phyloP scores from a whole-genome alignment of 2,113 vertebrate genomes.

The Sterna hirundo region DNA sequence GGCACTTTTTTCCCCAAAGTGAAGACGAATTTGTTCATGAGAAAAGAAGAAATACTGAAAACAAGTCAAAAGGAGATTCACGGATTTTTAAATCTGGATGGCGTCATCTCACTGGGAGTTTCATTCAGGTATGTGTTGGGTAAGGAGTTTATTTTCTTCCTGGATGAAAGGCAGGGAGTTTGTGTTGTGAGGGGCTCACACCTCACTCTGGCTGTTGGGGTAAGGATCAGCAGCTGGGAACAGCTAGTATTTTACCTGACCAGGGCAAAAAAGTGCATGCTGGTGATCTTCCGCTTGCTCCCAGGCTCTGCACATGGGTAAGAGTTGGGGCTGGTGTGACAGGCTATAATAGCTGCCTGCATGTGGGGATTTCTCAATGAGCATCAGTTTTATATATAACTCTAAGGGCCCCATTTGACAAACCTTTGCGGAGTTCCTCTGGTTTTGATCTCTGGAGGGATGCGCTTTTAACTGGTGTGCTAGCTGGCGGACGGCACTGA shows the following conservation, averaged over 20 bases:
- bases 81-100: neutral
- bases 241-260: neutral
- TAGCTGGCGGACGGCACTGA: neutral
- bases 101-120: neutral
- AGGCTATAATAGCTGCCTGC: neutral
- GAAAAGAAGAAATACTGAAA: neutral
- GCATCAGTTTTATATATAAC: neutral
- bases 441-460: neutral
- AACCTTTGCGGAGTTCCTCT: neutral
- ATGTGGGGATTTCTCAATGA: neutral
- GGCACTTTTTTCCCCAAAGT: accelerated
- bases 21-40: neutral
- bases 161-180: neutral
- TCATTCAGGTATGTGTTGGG: neutral
- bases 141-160: neutral
- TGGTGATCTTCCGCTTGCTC: neutral
- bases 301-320: accelerated
- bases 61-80: neutral
- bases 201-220: accelerated
- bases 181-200: neutral
- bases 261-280: neutral
- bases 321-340: neutral
- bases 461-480: neutral
- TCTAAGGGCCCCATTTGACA: accelerated
- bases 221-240: neutral